Base-by-base conservation (phyloP, 1,140 invertebrate genomes). In the Musca domestica region DNA sequence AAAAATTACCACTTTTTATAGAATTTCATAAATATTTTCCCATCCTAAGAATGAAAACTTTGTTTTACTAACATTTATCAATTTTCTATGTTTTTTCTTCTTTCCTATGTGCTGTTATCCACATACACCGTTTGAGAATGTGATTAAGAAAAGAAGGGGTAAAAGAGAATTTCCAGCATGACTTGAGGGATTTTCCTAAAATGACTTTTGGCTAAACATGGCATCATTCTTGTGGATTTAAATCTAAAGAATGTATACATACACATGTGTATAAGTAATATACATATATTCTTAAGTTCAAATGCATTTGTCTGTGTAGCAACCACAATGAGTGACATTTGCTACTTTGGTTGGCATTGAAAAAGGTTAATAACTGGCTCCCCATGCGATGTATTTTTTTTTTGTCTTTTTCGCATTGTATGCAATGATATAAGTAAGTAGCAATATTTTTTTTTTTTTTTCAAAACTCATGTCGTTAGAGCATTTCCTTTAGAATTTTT, bases 141-240 rank as follows among this genome's bases (percentile, higher is more conserved):
- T 41, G 34, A 41, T 41, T 41, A 41, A 41, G 34, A 41, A 41
- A 30, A 30, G 9, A 30, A 30, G 27, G 34, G 4, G 12, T 41
- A 41, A 41, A 41, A 12, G 10, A 12, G 34, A 41, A 41, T 56
- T 46, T 23, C 27, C 22, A 67, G 73, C 19, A 34, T 61, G 76
- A 78, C 76, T 78, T 78, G 74, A 76, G 76, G 76, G 76, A 78
- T 71, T 78, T 78, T 75, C 73, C 74, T 75, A 74, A 78, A 78
- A 78, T 78, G 76, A 78, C 76, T 76, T 78, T 75, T 78, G 76
- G 75, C 76, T 78, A 76, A 71, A 74, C 71, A 77, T 76, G 76
- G 74, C 74, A 77, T 61, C 27, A 61, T 61, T 34, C 34, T 41
- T 10, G 34, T 5, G 6, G 34, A 41, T 41, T 41, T 41, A 41